Base-by-base conservation (phyloP, 2,113 vertebrate species). In the Oncorhynchus masou region DNA sequence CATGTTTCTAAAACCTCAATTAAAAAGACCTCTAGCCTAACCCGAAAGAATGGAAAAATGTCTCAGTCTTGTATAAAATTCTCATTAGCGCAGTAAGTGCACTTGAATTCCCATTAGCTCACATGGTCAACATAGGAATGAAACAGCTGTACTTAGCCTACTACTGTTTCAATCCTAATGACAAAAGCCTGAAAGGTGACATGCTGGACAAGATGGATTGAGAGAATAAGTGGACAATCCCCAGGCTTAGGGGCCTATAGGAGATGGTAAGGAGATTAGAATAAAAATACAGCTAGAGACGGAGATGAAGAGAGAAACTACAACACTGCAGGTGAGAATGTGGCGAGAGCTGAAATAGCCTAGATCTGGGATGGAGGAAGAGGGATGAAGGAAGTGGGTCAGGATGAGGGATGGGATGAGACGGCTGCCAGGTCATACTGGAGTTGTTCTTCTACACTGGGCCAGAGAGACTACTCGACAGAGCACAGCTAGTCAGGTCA, bases 341-440 rank as follows among this genome's bases (percentile, higher is more conserved):
- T 54, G 16, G 4, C 12, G 22, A 7, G 29, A 13, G 73, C 72
- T 82, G 64, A 48, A 51, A 74, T 79, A 72, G 74, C 59, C 34
- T 68, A 71, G 60, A 86, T 48, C 59, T 57, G 79, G 15, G 27
- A 54, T 13, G 49, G 49, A 54, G 49, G 49, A 19, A 54, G 13
- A 3, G 16, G 13, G 49, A 16, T 16, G 39, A 9, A 12, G 4
- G 27, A 91, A 88, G 76, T 90, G 85, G 89, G 88, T 89, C 91
- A 90, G 85, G 66, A 16, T 15, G 51, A 15, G 19, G 59, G 59
- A 60, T 22, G 59, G 20, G n/a, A 5, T 22, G 59, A 6, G n/a
- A 5, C 20, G 31, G 39, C 39, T 45, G 9, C 39, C 39, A n/a
- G 9, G 31, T 68, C 19, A 68, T 20, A 20, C 29, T n/a, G 34